Evolutionary conservation across 1,140 invertebrate genomes (phyloP).

Genomic region (Pogonognathellus flavescens): DNA sequence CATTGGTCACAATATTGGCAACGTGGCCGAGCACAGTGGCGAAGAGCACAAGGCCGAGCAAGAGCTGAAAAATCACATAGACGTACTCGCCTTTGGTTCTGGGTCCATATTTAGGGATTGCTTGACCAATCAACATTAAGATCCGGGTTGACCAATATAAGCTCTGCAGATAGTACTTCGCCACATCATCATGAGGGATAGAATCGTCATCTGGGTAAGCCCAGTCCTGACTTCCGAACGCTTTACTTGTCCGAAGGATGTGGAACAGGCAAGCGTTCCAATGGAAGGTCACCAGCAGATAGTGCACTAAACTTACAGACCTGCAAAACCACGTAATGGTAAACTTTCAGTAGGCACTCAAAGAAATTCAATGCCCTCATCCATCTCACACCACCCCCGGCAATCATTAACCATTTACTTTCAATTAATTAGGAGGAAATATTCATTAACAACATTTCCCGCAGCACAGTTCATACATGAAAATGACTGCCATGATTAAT

Average conservation of each 20-base stretch:
- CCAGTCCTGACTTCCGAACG: conserved; percentile 92
- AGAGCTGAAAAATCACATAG: conserved; percentile 89
- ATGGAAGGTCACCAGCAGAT: conserved; percentile 97
- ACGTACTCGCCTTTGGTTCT: conserved; percentile 91
- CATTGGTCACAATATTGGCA: conserved; percentile 95
- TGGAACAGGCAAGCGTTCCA: conserved; percentile 99
- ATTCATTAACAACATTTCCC: too few relatives aligned
- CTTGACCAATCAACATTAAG: conserved; percentile 86
- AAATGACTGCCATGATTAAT: too few relatives aligned
- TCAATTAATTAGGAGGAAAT: too few relatives aligned
- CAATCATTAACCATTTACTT: too few relatives aligned
- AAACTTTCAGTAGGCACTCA: background rate
- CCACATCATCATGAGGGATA: conserved; percentile 83
- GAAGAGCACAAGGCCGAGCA: conserved; percentile 91
- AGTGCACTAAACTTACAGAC: conserved; percentile 90
- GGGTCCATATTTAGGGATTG: conserved; percentile 73
- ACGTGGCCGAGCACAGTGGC: conserved; percentile 94
- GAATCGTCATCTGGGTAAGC: conserved; percentile 81
- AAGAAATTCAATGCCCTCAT: background rate
- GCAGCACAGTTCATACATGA: too few relatives aligned
- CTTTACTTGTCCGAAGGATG: conserved; percentile 94
- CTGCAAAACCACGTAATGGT: conserved; percentile 44
- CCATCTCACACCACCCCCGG: too few relatives aligned
- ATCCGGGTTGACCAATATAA: conserved; percentile 98
- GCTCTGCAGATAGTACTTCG: conserved; percentile 95